Evolutionary conservation across 2,797 vertebrate genomes (phyloP), one percentile per base, ranked within the genome.

Genomic region (Chrosomus eos): DNA sequence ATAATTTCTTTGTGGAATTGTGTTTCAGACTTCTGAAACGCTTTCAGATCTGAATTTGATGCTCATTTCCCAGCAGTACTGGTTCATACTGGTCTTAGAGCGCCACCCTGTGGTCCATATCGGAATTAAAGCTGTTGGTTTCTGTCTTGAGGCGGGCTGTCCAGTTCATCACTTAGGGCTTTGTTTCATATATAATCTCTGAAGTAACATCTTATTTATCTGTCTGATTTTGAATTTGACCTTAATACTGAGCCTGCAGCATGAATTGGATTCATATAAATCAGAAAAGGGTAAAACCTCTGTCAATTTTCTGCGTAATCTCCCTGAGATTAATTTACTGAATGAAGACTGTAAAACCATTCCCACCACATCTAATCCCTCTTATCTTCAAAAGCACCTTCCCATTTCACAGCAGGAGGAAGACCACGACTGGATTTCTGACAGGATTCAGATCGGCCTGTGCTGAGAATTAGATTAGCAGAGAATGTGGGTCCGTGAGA

Each of bases 1-100:
- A 92, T 94, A 86, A 95, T 95, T 92, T 89, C 86, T 88, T 90
- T 91, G 87, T 89, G 92, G 92, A 92, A 91, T 90, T 90, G 93
- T 79, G 88, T 88, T 93, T 85, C 73, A 81, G 84, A 89, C 75
- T 3, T 66, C 55, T 84, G 60, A 62, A 62, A 62, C 71, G 53
- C 62, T 60, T 51, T 55, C 26, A 86, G 51, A 83, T 43, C n/a
- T 66, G n/a, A 73, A 68, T 48, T 23, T 26, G 4, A 14, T 53
- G 62, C 31, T 84, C 28, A 70, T 18, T 5, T 43, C n/a, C 4
- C 1, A 1, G 0, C 10, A n/a, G 11, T 53, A 13, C 38, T 58
- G 53, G 33, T 82, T 48, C 68, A 86, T 7, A 26, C 31, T 83
- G 89, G 92, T 93, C 87, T 86, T 80, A 74, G 87, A 93, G 91